Percentiles rank a stretch among this genome's conserved stretches.
Conservation (phyloP, 2,888 invertebrate genomes). For the Oeneis ivallda region DNA sequence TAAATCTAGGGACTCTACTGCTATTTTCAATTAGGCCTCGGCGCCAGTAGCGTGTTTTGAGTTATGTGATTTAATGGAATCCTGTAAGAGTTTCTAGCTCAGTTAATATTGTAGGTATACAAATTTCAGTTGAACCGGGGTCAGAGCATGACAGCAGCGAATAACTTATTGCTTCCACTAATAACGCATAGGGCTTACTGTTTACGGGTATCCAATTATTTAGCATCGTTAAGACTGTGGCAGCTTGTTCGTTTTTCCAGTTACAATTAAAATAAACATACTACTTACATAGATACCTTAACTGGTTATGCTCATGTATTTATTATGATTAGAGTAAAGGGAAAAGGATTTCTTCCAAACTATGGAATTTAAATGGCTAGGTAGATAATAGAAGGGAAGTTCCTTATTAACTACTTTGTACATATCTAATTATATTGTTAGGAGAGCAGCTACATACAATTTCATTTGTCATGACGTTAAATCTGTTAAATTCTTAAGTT, state of each 20-base stretch:
- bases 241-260: constrained; percentile 22
- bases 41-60: constrained; percentile 75
- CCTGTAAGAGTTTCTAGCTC: constrained; percentile 59
- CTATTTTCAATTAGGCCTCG: constrained; percentile 73
- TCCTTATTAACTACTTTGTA: no score
- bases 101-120: constrained; percentile 61
- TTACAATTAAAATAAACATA: not conserved
- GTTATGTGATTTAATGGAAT: constrained; percentile 68
- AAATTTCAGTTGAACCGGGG: constrained; percentile 50
- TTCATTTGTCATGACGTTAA: not conserved
- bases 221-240: constrained; percentile 39
- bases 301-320: not conserved
- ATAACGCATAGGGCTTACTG: constrained; percentile 41
- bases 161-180: constrained; percentile 47
- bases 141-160: constrained; percentile 49
- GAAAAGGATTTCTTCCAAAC: not conserved
- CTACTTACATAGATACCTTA: not conserved
- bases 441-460: not conserved
- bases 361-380: no score
- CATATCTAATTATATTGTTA: not conserved
- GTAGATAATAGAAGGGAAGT: no score
- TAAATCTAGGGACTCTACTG: constrained; percentile 66
- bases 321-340: not conserved
- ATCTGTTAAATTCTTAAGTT: not conserved
- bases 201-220: constrained; percentile 43